Conservation (phyloP, 92 coral and sea anemone genomes). For the Isaurus tuberculatus region DNA sequence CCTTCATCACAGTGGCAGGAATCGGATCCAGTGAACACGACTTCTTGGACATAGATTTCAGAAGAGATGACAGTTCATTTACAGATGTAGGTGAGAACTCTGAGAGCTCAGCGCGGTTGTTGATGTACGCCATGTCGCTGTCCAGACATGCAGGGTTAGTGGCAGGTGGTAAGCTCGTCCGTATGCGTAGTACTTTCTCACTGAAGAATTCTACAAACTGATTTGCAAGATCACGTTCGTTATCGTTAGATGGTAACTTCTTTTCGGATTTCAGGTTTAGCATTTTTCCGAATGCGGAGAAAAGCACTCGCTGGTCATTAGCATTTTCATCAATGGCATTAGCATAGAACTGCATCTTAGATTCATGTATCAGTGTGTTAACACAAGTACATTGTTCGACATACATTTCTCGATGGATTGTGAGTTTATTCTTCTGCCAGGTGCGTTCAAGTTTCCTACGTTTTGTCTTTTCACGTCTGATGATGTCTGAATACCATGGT, state of each 20-base stretch:
- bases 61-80: slow-evolving; percentile 64
- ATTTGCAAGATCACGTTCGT: too few relatives aligned
- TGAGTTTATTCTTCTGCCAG: slow-evolving; percentile 43
- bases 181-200: too few relatives aligned
- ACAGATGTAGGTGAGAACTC: slow-evolving; percentile 50
- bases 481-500: slow-evolving; percentile 39
- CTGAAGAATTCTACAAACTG: too few relatives aligned
- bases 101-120: slow-evolving; percentile 2
- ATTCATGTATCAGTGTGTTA: slow-evolving; percentile 51
- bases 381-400: slow-evolving; percentile 40
- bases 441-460: slow-evolving; percentile 43
- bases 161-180: too few relatives aligned
- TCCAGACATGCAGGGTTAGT: too few relatives aligned
- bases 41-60: slow-evolving; percentile 55
- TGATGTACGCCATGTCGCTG: too few relatives aligned
- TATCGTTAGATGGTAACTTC: too few relatives aligned
- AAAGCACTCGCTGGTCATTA: too few relatives aligned
- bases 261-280: too few relatives aligned
- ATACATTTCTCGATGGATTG: slow-evolving; percentile 45
- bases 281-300: too few relatives aligned
- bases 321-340: too few relatives aligned
- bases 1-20: slow-evolving; percentile 56
- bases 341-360: slow-evolving; percentile 17
- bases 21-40: slow-evolving; percentile 64
- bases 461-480: slow-evolving; percentile 35